Conservation (phyloP, 2,888 invertebrate genomes). For the Mylabris sibirica region DNA sequence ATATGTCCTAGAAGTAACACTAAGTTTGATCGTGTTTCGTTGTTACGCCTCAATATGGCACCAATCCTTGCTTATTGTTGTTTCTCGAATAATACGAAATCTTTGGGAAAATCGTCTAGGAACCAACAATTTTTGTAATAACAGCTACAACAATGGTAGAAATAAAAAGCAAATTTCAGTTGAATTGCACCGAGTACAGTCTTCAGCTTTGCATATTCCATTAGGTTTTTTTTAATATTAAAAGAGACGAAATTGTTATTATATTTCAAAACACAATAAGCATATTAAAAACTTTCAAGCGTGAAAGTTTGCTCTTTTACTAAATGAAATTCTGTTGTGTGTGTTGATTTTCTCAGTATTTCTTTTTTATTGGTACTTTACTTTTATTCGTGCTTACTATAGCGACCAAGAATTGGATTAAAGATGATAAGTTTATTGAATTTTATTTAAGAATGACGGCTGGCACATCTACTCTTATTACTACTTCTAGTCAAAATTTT, state of each 20-base stretch:
- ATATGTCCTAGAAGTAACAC: slow-evolving; percentile 47
- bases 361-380: neutral
- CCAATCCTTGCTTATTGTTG: slow-evolving; percentile 28
- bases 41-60: slow-evolving; percentile 49
- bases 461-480: neutral
- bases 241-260: neutral
- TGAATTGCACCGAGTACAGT: neutral
- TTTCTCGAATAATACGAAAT: slow-evolving; percentile 41
- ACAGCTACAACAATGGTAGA: neutral
- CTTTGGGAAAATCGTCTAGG: slow-evolving; percentile 46
- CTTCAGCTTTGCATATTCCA: neutral
- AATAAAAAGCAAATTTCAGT: slow-evolving; percentile 15
- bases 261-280: neutral
- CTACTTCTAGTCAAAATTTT: neutral
- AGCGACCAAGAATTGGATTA: neutral
- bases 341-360: neutral
- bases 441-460: neutral
- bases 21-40: slow-evolving; percentile 51
- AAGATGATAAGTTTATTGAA: slow-evolving; percentile 9
- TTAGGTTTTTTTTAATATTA: slow-evolving; percentile 6
- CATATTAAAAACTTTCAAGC: neutral
- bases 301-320: neutral
- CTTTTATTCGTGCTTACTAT: neutral
- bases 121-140: slow-evolving; percentile 28
- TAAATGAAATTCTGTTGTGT: neutral